These are phyloP conservation scores for Paramormyrops hopkinsi DNA, from an alignment of 2,797 vertebrate species.

Conservation along the genomic window DNA sequence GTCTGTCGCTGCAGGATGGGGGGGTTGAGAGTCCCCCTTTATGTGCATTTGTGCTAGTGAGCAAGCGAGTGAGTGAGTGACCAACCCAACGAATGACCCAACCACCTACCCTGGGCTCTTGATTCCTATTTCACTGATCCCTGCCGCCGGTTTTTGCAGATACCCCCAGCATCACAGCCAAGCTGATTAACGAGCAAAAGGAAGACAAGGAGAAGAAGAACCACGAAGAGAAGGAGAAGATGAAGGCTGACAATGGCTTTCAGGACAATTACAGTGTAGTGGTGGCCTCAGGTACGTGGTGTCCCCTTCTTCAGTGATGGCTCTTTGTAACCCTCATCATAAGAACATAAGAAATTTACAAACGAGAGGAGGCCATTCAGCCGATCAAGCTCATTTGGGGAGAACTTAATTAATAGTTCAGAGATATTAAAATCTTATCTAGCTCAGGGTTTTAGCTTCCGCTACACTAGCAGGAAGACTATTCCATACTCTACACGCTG, in stretches of 20 bases:
- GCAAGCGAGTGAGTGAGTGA: not conserved
- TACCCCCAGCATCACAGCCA: constrained; percentile 97
- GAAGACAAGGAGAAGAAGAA: constrained; percentile 99
- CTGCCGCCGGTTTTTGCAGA: constrained; percentile 54
- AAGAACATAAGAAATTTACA: too few species aligned
- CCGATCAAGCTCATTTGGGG: too few species aligned
- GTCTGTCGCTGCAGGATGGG: not conserved
- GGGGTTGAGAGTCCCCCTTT: not conserved
- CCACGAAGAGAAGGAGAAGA: constrained; percentile 97
- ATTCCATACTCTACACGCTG: too few species aligned
- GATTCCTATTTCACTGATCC: not conserved
- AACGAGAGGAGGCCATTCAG: too few species aligned
- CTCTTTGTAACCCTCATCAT: not conserved
- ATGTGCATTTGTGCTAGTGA: not conserved
- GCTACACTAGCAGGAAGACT: too few species aligned
- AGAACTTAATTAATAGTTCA: too few species aligned
- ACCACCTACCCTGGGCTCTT: not conserved
- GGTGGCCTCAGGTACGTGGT: constrained; percentile 82
- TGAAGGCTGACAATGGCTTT: constrained; percentile 94
- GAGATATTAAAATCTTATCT: too few species aligned
- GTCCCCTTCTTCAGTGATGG: not conserved
- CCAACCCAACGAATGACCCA: not conserved
- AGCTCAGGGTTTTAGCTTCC: too few species aligned
- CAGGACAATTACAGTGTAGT: constrained; percentile 98
- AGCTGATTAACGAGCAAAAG: constrained; percentile 95